phyloP scores from a whole-genome alignment of 1,140 invertebrate genomes.

The Coptotermes formosanus region DNA sequence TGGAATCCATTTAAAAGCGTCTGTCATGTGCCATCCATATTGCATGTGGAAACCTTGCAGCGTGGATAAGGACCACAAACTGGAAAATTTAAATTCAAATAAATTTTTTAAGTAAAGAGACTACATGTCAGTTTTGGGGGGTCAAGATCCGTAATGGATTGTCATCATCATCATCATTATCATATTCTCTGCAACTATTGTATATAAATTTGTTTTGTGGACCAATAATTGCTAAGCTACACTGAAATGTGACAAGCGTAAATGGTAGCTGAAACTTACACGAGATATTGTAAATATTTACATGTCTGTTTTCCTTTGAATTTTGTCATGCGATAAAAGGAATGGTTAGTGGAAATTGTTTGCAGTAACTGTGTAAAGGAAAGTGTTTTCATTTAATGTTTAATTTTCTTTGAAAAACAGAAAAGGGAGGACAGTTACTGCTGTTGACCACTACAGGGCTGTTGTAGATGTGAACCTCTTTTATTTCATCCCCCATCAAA shows the following conservation, averaged over 20 bases:
- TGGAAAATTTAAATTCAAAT: neutral
- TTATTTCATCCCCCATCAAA: neutral
- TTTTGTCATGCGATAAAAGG: neutral
- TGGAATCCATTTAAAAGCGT: neutral
- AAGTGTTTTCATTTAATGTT: constrained; percentile 10
- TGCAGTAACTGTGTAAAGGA: neutral
- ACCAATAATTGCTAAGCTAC: neutral
- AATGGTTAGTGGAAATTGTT: neutral
- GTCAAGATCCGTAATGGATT: neutral
- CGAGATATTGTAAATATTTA: constrained; percentile 2
- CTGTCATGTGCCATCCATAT: neutral
- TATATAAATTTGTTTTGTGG: constrained; percentile 19
- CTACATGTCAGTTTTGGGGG: neutral
- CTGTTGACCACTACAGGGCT: neutral
- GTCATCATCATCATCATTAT: neutral
- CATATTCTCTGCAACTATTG: neutral
- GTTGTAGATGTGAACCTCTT: neutral
- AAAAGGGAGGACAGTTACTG: neutral
- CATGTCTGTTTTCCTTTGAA: constrained; percentile 3
- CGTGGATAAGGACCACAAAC: neutral
- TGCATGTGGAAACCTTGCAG: neutral
- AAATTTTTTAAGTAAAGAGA: constrained; percentile 11
- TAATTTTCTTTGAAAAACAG: neutral
- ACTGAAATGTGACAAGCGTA: neutral
- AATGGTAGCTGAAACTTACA: constrained; percentile 3